phyloP scores from a whole-genome alignment of 2,113 vertebrate genomes.

The Leucoraja erinaceus region DNA sequence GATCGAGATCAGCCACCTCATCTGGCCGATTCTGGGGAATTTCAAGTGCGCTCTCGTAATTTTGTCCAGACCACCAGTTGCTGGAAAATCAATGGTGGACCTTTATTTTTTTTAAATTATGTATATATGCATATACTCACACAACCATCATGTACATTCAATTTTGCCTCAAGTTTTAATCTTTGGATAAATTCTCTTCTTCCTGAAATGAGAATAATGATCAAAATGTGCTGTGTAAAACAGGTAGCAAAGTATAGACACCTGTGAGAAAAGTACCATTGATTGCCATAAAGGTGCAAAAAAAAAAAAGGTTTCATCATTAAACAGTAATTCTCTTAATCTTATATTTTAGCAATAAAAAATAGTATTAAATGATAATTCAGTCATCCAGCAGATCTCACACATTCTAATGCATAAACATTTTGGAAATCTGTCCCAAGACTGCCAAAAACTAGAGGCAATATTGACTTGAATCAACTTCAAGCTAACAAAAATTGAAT shows the following conservation, averaged over 20 bases:
- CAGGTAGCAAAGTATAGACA: neutral
- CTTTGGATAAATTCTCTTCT: conserved; percentile 98
- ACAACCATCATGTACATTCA: conserved; percentile 95
- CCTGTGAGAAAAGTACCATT: neutral
- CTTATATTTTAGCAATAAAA: neutral
- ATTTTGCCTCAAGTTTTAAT: conserved; percentile 91
- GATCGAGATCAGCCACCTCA: too few species aligned
- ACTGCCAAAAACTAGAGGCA: neutral
- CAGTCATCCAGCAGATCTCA: neutral
- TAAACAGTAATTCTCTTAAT: neutral
- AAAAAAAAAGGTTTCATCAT: neutral
- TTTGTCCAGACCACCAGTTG: too few species aligned
- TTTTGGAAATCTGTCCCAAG: neutral
- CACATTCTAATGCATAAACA: neutral
- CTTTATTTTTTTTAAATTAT: neutral
- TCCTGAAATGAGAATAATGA: conserved; percentile 56
- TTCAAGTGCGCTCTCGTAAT: too few species aligned
- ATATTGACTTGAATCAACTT: neutral
- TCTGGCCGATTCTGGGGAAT: too few species aligned
- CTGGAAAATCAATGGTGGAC: too few species aligned
- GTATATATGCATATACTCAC: conserved; percentile 68
- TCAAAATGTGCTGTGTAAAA: neutral
- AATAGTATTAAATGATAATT: neutral
- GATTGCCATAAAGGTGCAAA: neutral
- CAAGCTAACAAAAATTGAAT: neutral